phyloP scores from a whole-genome alignment of 2,888 invertebrate genomes.

The Siphonodentalium dalli region DNA sequence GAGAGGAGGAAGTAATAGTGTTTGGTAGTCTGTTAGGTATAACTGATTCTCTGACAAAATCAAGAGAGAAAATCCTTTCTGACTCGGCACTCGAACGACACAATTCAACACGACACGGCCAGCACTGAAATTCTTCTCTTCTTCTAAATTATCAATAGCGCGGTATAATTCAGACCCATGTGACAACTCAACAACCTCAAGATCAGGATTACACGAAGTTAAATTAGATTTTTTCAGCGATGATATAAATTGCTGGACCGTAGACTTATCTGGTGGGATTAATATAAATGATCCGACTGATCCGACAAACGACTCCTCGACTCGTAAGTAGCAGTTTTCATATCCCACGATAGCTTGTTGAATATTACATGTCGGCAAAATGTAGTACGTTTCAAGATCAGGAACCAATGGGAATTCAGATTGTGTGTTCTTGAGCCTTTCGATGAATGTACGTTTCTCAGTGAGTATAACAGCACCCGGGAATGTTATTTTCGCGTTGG shows the following conservation, averaged over 20 bases:
- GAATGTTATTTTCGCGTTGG: slow-evolving; percentile 34
- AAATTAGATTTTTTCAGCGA: not conserved
- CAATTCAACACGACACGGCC: slow-evolving; percentile 41
- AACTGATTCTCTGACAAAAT: slow-evolving; percentile 53
- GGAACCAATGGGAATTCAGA: slow-evolving; percentile 46
- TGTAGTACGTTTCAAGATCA: slow-evolving; percentile 50
- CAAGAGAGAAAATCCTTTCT: slow-evolving; percentile 35
- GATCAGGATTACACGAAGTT: slow-evolving; percentile 24
- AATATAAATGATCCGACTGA: slow-evolving; percentile 55
- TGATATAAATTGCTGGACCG: slow-evolving; percentile 2
- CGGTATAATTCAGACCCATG: slow-evolving; percentile 42
- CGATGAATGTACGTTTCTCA: slow-evolving; percentile 44
- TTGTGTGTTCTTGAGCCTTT: slow-evolving; percentile 35
- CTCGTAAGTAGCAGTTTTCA: slow-evolving; percentile 48
- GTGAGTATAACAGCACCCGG: slow-evolving; percentile 54
- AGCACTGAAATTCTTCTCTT: slow-evolving; percentile 41
- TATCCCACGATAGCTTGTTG: slow-evolving; percentile 56
- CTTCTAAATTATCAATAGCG: slow-evolving; percentile 40
- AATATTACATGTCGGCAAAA: slow-evolving; percentile 55
- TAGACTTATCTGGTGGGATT: slow-evolving; percentile 38
- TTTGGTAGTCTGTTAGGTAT: slow-evolving; percentile 50
- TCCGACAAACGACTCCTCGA: slow-evolving; percentile 60
- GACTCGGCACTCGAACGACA: slow-evolving; percentile 34
- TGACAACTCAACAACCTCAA: slow-evolving; percentile 39
- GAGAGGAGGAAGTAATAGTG: slow-evolving; percentile 51